phyloP scores from a whole-genome alignment of 2,113 vertebrate species.

The Myotis yumanensis region DNA sequence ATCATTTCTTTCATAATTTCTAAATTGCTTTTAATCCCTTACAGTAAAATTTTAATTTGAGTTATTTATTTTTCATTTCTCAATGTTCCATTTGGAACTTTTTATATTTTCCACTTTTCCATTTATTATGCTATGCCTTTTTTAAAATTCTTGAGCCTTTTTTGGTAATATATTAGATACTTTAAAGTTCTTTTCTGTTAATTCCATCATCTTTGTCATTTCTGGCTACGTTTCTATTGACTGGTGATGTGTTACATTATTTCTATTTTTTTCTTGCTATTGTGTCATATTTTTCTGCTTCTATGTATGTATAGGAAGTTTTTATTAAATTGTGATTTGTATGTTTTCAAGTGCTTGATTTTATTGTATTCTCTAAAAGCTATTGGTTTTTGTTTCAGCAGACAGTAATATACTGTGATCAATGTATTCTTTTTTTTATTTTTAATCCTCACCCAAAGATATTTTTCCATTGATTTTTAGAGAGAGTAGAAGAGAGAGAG shows the following conservation, averaged over 20 bases:
- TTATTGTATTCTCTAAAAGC: neutral
- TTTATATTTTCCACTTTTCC: neutral
- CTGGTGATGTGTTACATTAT: neutral
- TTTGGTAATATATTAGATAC: neutral
- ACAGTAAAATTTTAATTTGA: constrained; percentile 23
- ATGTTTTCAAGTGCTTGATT: neutral
- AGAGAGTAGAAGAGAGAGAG: too few species aligned
- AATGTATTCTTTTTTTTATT: neutral
- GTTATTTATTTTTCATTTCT: neutral
- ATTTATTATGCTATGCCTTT: neutral
- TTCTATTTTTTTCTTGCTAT: neutral
- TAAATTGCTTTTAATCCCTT: constrained; percentile 8
- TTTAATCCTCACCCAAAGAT: too few species aligned
- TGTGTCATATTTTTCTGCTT: neutral
- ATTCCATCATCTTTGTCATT: neutral
- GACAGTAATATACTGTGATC: neutral
- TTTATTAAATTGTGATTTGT: neutral
- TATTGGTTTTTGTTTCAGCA: neutral
- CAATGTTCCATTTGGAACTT: neutral
- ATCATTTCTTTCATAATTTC: neutral
- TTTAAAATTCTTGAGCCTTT: neutral
- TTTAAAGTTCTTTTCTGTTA: neutral
- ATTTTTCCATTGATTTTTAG: too few species aligned
- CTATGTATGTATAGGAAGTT: neutral
- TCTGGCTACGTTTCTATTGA: neutral